Conservation (phyloP, 2,888 invertebrate genomes). For the Aplocera efformata region DNA sequence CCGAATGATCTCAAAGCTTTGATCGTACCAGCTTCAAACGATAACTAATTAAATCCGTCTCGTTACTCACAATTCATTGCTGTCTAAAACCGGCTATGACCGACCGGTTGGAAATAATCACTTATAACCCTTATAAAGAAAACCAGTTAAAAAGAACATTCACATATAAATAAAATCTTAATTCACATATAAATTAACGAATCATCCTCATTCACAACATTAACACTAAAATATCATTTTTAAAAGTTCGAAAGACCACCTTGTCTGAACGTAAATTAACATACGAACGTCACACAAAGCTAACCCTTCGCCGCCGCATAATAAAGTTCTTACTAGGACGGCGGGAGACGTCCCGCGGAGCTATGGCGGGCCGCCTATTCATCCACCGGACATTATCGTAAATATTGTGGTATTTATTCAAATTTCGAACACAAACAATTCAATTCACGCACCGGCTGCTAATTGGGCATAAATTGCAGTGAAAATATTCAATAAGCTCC, state of each 20-base stretch:
- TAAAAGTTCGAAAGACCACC: slow-evolving; percentile 65
- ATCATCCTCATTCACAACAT: slow-evolving; percentile 52
- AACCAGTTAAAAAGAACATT: slow-evolving; percentile 11
- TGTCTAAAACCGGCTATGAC: slow-evolving; percentile 23
- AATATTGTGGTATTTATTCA: slow-evolving; percentile 79
- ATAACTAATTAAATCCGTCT: slow-evolving; percentile 27
- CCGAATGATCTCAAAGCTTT: slow-evolving; percentile 27
- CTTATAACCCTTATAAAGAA: slow-evolving; percentile 6
- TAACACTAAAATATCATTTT: slow-evolving; percentile 75
- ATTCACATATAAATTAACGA: slow-evolving; percentile 51
- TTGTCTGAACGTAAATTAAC: slow-evolving; percentile 69
- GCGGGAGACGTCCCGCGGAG: slow-evolving; percentile 57
- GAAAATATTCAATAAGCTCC: slow-evolving; percentile 75
- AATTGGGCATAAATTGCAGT: slow-evolving; percentile 77
- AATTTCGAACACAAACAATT: slow-evolving; percentile 77
- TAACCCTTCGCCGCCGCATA: slow-evolving; percentile 72
- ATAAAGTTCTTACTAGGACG: slow-evolving; percentile 47
- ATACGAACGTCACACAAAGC: slow-evolving; percentile 71
- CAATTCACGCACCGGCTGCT: slow-evolving; percentile 76
- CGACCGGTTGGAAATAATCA: slow-evolving; percentile 27
- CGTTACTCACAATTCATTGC: slow-evolving; percentile 23
- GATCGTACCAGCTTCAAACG: slow-evolving; percentile 19
- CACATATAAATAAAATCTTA: slow-evolving; percentile 38
- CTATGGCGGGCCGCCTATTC: slow-evolving; percentile 59
- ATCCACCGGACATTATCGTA: slow-evolving; percentile 73